These are phyloP conservation scores for Ethmia dodecea DNA, from an alignment of 2,888 invertebrate genomes.

Conservation along the genomic window DNA sequence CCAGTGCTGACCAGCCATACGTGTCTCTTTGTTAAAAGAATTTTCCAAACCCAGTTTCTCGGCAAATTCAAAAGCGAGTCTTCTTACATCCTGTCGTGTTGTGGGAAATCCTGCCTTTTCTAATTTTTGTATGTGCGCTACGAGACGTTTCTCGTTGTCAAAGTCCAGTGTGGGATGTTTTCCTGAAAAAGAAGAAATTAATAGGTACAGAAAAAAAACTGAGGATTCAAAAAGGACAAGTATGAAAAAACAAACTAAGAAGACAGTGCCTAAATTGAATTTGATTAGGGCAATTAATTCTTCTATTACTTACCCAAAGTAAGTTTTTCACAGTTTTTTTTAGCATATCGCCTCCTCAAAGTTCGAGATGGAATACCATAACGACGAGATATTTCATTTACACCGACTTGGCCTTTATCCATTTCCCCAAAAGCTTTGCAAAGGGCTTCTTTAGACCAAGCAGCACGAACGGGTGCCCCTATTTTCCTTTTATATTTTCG, in stretches of 20 bases:
- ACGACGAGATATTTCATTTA: not conserved
- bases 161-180: slow-evolving; percentile 2
- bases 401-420: not conserved
- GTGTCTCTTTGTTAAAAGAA: slow-evolving; percentile 4
- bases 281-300: too few species aligned
- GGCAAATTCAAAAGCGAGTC: slow-evolving; percentile 10
- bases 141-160: slow-evolving; percentile 4
- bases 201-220: too few species aligned
- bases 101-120: slow-evolving; percentile 6
- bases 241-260: too few species aligned
- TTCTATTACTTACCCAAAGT: not conserved
- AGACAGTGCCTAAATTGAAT: too few species aligned
- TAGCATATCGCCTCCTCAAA: not conserved
- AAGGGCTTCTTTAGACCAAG: slow-evolving; percentile 1
- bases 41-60: slow-evolving; percentile 8
- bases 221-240: too few species aligned
- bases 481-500: slow-evolving; percentile 11
- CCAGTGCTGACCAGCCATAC: slow-evolving; percentile 5
- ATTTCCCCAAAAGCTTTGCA: not conserved
- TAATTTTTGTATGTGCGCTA: slow-evolving; percentile 6
- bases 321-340: too few species aligned
- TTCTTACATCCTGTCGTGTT: slow-evolving; percentile 1
- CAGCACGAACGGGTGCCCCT: slow-evolving; percentile 10
- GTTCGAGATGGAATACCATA: not conserved
- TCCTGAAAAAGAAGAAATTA: slow-evolving; percentile 2